Percentiles rank a stretch among this genome's conserved stretches.
Conservation (phyloP, 2,113 vertebrate species). For the Protomyctophum bolini region DNA sequence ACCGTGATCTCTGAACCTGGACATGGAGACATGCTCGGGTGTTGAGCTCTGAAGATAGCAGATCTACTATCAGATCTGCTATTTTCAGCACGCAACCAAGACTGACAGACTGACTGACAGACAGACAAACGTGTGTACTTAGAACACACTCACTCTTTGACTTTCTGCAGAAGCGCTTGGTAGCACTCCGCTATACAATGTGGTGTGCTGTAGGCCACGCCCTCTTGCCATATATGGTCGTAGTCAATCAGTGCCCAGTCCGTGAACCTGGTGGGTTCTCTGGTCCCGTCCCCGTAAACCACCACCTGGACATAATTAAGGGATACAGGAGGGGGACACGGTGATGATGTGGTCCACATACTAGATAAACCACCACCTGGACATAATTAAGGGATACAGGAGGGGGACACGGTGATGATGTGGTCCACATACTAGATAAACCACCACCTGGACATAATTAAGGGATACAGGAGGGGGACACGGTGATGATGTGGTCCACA, state of each 20-base stretch:
- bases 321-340: background rate
- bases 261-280: conserved; percentile 68
- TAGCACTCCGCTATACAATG: conserved; percentile 75
- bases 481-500: too few species aligned
- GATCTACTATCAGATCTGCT: too few species aligned
- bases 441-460: conserved; percentile 67
- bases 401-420: background rate
- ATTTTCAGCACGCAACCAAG: background rate
- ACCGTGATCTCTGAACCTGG: conserved; percentile 75
- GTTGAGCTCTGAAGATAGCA: too few species aligned
- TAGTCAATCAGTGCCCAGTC: conserved; percentile 77
- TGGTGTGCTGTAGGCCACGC: conserved; percentile 59
- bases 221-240: conserved; percentile 72
- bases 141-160: conserved; percentile 65
- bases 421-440: conserved; percentile 68
- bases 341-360: too few species aligned
- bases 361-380: conserved; percentile 73
- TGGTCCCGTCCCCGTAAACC: conserved; percentile 77
- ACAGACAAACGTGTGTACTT: background rate
- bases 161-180: conserved; percentile 43
- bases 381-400: background rate
- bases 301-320: conserved; percentile 67
- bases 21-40: background rate
- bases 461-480: background rate
- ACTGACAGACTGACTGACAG: background rate